Evolutionary conservation across 2,888 invertebrate genomes (phyloP), one percentile per base, ranked within the genome.

Genomic region (Cyclophora albipunctata): DNA sequence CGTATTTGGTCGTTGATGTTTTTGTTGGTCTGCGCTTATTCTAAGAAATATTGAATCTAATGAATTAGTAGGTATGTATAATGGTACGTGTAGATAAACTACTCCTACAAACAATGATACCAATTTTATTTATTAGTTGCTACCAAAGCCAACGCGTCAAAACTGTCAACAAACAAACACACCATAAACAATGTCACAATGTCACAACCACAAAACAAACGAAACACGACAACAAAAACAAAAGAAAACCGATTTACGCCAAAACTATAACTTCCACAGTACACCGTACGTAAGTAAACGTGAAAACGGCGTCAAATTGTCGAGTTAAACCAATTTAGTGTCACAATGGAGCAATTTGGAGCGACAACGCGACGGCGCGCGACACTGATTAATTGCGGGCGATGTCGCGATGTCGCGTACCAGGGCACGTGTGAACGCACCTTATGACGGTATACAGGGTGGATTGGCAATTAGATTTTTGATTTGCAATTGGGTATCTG

Each of bases 381-480:
- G 69, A 73, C 72, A 65, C 57, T 75, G 75, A 75, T 75, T 75
- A 75, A 75, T 75, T 71, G 72, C 59, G 45, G 58, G 61, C 67
- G 59, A 54, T 73, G 75, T 73, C 73, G 75, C 72, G 73, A 74
- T 73, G 75, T 75, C 75, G 73, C 75, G 66, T 62, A 64, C 65
- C 69, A 62, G 63, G 60, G 51, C 64, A 49, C 73, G 72, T 75
- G 75, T 69, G 75, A 75, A 68, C 34, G 34, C 45, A 48, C 75
- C 75, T 74, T 75, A 75, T 75, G 75, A 46, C 55, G 49, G 34
- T 34, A 4, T 55, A 58, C 44, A 54, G 52, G 52, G 6, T 55
- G 55, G 35, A 42, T 40, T 3, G 42, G 37, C 2, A 20, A 20
- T 20, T 20, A 20, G 20, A 20, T 20, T 20, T 20, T 20, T 20